A percentile compares a stretch with the other conserved stretches of the same genome.
Conservation (phyloP, 2,113 vertebrate genomes). For the Gobio gobio region DNA sequence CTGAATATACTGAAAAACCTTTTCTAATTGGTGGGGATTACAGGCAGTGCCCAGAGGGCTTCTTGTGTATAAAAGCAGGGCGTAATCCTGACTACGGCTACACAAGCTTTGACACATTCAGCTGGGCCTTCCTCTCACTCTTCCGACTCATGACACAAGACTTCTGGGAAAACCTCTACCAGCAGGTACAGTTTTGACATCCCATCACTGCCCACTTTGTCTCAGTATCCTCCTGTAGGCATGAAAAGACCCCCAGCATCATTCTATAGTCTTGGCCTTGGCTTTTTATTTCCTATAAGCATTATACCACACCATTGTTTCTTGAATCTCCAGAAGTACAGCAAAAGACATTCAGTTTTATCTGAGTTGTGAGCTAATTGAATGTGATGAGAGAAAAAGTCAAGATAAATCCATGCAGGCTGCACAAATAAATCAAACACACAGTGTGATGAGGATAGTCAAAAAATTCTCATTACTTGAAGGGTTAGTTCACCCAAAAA, state of each 20-base stretch:
- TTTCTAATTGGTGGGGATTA: conserved; percentile 49
- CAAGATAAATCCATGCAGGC: background rate
- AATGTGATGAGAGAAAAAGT: background rate
- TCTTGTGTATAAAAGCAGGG: conserved; percentile 88
- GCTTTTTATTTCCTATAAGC: background rate
- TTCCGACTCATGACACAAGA: conserved; percentile 99
- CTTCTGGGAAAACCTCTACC: conserved; percentile 97
- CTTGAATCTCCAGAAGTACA: background rate
- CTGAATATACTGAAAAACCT: background rate
- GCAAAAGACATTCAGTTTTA: background rate
- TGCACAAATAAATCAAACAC: background rate
- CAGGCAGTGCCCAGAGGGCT: conserved; percentile 95
- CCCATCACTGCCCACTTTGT: background rate
- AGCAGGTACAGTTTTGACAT: conserved; percentile 79
- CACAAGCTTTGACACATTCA: conserved; percentile 97
- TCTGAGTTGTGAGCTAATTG: background rate
- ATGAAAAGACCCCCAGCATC: background rate
- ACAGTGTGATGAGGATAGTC: background rate
- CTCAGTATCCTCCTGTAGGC: background rate
- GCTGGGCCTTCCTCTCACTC: conserved; percentile 97
- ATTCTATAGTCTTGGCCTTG: background rate
- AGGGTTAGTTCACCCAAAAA: no score
- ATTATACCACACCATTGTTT: background rate
- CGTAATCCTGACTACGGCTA: conserved; percentile 95
- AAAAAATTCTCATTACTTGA: background rate